Evolutionary conservation across 2,113 vertebrate genomes (phyloP).

Genomic region (Potamarius usumacintae): DNA sequence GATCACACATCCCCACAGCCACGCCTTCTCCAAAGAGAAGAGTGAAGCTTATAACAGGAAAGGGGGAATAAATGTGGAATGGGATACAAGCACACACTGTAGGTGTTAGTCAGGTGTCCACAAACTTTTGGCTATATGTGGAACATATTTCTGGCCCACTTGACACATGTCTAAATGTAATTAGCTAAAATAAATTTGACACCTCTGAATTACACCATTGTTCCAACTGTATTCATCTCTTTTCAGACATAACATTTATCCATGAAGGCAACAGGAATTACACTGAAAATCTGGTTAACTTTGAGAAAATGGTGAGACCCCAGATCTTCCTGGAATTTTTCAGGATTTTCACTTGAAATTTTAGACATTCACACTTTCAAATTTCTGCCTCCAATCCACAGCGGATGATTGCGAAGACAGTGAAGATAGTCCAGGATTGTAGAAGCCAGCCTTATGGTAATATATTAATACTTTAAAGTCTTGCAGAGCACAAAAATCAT

Average conservation of each 20-base stretch:
- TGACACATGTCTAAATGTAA: background rate
- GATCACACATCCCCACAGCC: background rate
- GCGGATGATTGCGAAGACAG: constrained; percentile 90
- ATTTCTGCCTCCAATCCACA: constrained; percentile 51
- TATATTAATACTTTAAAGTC: constrained; percentile 25
- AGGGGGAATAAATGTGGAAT: background rate
- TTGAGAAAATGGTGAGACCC: constrained; percentile 92
- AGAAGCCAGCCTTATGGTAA: constrained; percentile 81
- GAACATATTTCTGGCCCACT: background rate
- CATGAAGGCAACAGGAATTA: constrained; percentile 89
- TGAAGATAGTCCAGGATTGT: constrained; percentile 82
- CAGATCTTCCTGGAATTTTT: background rate
- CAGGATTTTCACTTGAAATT: background rate
- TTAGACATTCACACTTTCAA: background rate
- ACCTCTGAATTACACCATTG: background rate
- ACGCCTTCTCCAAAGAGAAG: background rate
- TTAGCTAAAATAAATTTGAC: background rate
- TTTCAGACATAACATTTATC: constrained; percentile 92
- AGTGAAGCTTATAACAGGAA: background rate
- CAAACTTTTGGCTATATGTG: background rate
- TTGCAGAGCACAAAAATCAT: background rate
- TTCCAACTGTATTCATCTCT: background rate
- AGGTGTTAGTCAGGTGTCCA: background rate
- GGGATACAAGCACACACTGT: background rate
- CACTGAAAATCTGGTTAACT: constrained; percentile 89